Evolutionary conservation across 2,113 vertebrate species (phyloP).

Genomic region (Blennius ocellaris): DNA sequence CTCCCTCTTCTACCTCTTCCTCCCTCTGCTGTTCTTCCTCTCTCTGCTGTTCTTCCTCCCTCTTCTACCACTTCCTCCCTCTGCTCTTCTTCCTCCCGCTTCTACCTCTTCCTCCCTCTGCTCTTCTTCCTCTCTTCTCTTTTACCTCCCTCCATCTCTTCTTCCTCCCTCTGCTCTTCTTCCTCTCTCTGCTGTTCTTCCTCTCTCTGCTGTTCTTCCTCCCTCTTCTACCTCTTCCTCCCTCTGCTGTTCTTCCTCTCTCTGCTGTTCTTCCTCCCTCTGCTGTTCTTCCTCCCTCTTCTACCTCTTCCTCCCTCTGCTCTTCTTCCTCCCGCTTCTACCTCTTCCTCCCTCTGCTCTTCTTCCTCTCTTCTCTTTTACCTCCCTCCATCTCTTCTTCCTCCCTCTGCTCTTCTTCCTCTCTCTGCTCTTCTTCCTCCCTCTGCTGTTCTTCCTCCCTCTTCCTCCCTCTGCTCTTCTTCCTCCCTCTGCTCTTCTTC

Average conservation of each 20-base stretch:
- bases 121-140: not conserved
- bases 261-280: constrained; percentile 1
- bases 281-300: not conserved
- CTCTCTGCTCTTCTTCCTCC: not conserved
- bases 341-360: constrained; percentile 11
- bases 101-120: constrained; percentile 4
- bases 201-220: constrained; percentile 1
- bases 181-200: not conserved
- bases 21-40: not conserved
- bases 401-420: too few species aligned
- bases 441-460: too few species aligned
- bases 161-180: not conserved
- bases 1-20: constrained; percentile 8
- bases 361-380: not conserved
- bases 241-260: not conserved
- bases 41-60: not conserved
- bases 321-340: constrained; percentile 2
- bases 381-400: too few species aligned
- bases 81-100: not conserved
- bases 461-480: constrained; percentile 3
- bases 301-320: constrained; percentile 2
- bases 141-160: not conserved
- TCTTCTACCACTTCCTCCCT: not conserved
- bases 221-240: not conserved
- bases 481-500: constrained; percentile 3